phyloP scores from a whole-genome alignment of 2,797 vertebrate genomes.

The Calcarius lapponicus region DNA sequence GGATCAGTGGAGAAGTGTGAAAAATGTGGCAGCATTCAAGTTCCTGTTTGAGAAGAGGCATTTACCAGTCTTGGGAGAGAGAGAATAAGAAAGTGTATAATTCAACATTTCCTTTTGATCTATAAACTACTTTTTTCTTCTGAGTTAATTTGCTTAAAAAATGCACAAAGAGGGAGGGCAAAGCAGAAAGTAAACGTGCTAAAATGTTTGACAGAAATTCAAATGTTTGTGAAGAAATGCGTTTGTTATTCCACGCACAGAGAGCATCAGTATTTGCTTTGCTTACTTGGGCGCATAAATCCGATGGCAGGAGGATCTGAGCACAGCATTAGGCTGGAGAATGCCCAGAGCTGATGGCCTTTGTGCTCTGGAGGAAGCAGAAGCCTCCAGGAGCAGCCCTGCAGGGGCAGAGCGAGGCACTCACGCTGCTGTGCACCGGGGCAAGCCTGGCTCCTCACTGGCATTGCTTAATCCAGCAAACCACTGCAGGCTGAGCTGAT shows the following conservation, averaged over 20 bases:
- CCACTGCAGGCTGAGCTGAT: not conserved
- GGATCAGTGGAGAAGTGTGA: slow-evolving; percentile 60
- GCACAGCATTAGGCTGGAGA: not conserved
- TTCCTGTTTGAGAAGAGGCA: slow-evolving; percentile 43
- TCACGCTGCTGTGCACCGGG: not conserved
- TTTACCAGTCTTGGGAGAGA: slow-evolving; percentile 58
- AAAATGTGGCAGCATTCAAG: slow-evolving; percentile 53
- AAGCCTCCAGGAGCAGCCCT: not conserved
- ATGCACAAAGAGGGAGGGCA: slow-evolving; percentile 50
- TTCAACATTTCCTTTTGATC: slow-evolving; percentile 62
- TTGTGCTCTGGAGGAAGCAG: not conserved
- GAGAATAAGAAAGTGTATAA: slow-evolving; percentile 61
- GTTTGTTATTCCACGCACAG: slow-evolving; percentile 57
- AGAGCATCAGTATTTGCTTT: slow-evolving; percentile 29
- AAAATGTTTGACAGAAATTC: slow-evolving; percentile 62
- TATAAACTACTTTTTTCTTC: slow-evolving; percentile 59
- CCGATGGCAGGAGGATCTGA: slow-evolving; percentile 17
- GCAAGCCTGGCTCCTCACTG: not conserved
- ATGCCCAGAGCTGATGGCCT: not conserved
- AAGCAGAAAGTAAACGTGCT: slow-evolving; percentile 57
- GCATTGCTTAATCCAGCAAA: slow-evolving; percentile 30
- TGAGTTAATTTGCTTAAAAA: slow-evolving; percentile 65
- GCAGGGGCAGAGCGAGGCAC: not conserved
- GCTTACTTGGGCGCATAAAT: slow-evolving; percentile 40
- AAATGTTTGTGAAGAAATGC: slow-evolving; percentile 13